These are phyloP conservation scores for Paratilapia polleni DNA, from an alignment of 2,113 vertebrate species.

Conservation along the genomic window DNA sequence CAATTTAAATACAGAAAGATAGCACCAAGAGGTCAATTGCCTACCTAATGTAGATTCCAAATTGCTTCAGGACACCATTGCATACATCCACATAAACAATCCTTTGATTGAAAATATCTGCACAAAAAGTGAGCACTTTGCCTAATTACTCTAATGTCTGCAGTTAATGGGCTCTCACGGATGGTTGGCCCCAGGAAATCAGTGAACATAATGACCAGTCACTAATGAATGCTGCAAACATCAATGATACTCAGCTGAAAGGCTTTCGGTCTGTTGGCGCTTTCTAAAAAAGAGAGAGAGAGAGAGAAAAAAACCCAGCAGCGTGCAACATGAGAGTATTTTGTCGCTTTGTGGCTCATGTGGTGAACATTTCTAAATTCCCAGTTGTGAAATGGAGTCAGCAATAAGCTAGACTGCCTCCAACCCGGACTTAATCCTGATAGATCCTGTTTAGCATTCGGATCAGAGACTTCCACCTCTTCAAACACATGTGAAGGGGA, in stretches of 20 bases:
- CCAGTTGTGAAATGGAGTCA: constrained; percentile 55
- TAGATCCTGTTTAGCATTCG: constrained; percentile 79
- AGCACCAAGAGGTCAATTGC: constrained; percentile 20
- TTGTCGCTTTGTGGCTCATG: constrained; percentile 15
- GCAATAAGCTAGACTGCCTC: constrained; percentile 71
- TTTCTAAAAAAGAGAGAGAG: not conserved
- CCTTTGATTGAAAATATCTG: constrained; percentile 10
- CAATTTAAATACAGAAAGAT: constrained; percentile 31
- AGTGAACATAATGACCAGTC: constrained; percentile 78
- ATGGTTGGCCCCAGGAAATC: constrained; percentile 69
- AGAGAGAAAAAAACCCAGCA: not conserved
- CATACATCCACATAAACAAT: constrained; percentile 41
- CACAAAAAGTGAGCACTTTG: constrained; percentile 54
- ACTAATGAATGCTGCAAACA: constrained; percentile 79
- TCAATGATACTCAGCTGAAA: constrained; percentile 65
- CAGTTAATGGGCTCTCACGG: constrained; percentile 71
- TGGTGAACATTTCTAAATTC: constrained; percentile 41
- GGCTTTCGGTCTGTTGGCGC: constrained; percentile 35
- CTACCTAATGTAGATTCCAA: constrained; percentile 13
- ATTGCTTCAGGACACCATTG: constrained; percentile 21
- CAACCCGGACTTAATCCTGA: constrained; percentile 76
- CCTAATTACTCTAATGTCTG: constrained; percentile 70
- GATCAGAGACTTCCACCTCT: constrained; percentile 70
- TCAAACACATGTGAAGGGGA: constrained; percentile 69
- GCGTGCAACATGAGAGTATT: constrained; percentile 1